Percentiles rank a stretch among this genome's conserved stretches.
Conservation (phyloP, 2,113 vertebrate genomes). For the Carollia perspicillata region DNA sequence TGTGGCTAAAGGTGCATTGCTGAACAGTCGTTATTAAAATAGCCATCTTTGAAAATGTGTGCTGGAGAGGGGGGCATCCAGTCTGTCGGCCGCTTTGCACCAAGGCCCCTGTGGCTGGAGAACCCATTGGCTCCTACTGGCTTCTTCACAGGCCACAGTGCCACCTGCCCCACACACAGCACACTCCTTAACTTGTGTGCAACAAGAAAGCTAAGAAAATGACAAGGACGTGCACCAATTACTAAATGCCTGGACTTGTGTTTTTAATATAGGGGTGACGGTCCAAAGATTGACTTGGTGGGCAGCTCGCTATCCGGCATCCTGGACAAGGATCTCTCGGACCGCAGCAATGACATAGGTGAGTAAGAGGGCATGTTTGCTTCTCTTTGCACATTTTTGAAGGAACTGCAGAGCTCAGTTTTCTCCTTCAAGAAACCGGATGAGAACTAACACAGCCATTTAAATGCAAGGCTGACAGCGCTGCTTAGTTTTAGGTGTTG, state of each 20-base stretch:
- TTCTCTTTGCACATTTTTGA: conserved; percentile 53
- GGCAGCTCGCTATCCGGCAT: conserved; percentile 81
- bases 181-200: neutral
- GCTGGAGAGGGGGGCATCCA: conserved; percentile 9
- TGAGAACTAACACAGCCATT: neutral
- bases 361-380: conserved; percentile 80
- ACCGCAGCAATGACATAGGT: conserved; percentile 94
- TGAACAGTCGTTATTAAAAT: conserved; percentile 61
- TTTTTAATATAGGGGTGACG: conserved; percentile 91
- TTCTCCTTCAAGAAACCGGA: conserved; percentile 6
- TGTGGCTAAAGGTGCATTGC: conserved; percentile 34
- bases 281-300: conserved; percentile 91
- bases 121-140: neutral
- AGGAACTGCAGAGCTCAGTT: conserved; percentile 25
- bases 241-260: conserved; percentile 70
- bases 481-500: neutral
- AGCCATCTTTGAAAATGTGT: conserved; percentile 62
- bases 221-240: conserved; percentile 3
- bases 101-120: neutral
- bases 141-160: neutral
- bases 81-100: neutral
- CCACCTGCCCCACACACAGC: neutral
- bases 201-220: conserved; percentile 25
- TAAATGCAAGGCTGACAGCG: neutral
- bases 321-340: conserved; percentile 89